These are phyloP conservation scores for Allygus modestus DNA, from an alignment of 2,888 invertebrate species.

Conservation along the genomic window DNA sequence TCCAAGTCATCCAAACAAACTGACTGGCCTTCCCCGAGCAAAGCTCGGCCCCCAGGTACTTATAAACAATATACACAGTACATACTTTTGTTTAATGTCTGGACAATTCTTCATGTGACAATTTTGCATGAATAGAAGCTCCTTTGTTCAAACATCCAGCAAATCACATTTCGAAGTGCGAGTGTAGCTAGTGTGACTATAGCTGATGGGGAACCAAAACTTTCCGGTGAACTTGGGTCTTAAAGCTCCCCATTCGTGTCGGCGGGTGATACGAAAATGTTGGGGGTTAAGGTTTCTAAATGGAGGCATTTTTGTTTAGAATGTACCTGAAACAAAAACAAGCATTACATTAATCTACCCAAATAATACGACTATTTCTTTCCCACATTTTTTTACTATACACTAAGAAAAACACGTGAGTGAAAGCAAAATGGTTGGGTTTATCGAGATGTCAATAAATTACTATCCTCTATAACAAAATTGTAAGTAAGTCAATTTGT, in stretches of 20 bases:
- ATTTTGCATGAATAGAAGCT: neutral
- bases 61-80: neutral
- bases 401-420: no score
- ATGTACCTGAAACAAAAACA: no score
- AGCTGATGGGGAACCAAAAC: neutral
- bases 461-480: no score
- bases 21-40: no score
- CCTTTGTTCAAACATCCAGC: neutral
- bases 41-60: no score
- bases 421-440: no score
- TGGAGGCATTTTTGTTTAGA: neutral
- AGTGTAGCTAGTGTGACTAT: neutral
- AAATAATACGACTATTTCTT: no score
- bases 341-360: no score
- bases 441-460: no score
- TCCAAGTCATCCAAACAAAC: no score
- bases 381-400: no score
- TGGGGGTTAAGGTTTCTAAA: neutral
- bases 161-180: neutral
- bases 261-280: neutral
- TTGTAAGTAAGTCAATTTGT: no score
- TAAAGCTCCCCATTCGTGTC: neutral
- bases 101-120: neutral
- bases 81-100: conserved; percentile 13
- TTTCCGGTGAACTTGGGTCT: neutral